Evolutionary conservation across 2,888 invertebrate species (phyloP), one percentile per base, ranked within the genome.

Genomic region (Ophraella communa): DNA sequence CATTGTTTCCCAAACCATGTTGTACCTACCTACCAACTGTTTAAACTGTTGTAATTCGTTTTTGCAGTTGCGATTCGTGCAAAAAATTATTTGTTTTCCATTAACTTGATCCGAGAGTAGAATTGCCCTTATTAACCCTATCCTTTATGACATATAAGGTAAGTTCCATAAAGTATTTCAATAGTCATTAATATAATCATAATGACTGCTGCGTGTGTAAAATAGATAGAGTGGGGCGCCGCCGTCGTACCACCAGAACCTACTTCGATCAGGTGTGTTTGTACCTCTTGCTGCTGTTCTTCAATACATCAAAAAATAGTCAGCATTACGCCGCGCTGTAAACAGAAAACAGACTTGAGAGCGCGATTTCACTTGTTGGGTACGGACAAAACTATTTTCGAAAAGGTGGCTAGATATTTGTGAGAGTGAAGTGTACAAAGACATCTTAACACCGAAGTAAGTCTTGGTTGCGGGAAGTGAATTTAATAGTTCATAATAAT

Each of bases 211-310:
- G 17, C 17, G 39, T 39, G 39, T 14, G 39, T 39, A 39, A 39
- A 39, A 39, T 39, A 39, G 20, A 20, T 53, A 23, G 45, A 18
- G 56, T 44, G 44, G 56, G 56, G 42, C 56, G 18, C 30, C 42
- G 18, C n/a, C n/a, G n/a, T n/a, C n/a, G n/a, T n/a, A n/a, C n/a
- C n/a, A n/a, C n/a, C n/a, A n/a, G n/a, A n/a, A n/a, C n/a, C n/a
- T 27, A 24, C 42, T 18, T 56, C 56, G 56, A 56, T 56, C 56
- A 56, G 45, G 56, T 56, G 56, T n/a, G n/a, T n/a, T n/a, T n/a
- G n/a, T 56, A 56, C 27, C 30, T 14, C 11, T 24, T 30, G 23
- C 45, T 30, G 23, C 45, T 44, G 39, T 27, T 54, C 24, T 44
- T n/a, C 45, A 27, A 45, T 39, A 14, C 24, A 30, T 56, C 30